Base-by-base conservation (phyloP, 2,888 invertebrate species). In the Actias luna region DNA sequence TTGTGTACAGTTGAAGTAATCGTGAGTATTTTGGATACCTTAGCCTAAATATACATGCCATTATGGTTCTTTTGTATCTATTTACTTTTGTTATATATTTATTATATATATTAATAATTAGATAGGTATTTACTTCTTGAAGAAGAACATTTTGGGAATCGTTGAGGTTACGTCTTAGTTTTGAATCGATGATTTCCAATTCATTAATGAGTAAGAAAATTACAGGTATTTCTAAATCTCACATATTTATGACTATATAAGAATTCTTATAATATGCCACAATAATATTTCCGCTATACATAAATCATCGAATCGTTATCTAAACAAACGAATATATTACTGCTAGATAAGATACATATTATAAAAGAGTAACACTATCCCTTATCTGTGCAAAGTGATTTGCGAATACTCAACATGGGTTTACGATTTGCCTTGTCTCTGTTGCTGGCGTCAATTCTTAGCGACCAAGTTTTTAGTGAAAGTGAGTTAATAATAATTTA, bases 271-370 rank as follows among this genome's bases (percentile, higher is more conserved):
- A 22, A 46, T 55, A 55, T 7, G 27, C 27, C 16, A 31, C 5
- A 60, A 42, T 42, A 42, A 59, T 33, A 50, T 57, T 50, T 62
- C 39, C 64, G 33, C 57, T 60, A 39, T 42, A 58, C 58, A 52
- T 59, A 60, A 60, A 58, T 60, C 58, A 61, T 27, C 22, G 46
- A 46, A 46, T 29, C 16, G 55, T 14, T 55, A 55, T 55, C 55
- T 29, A 29, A 29, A 55, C 7, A 29, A 55, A 29, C 29, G 29
- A 29, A 46, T 46, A 22, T 22, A 46, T 22, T 33, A 29, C 5
- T 29, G 27, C 4, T 55, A 55, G 55, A 55, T 55, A 55, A 55
- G 27, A 55, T 3, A 4, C 7, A 5, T 16, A n/a, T 16, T 55
- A 55, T 55, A 55, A 55, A 29, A 16, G 29, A 27, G 29, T 29